phyloP scores from a whole-genome alignment of 2,888 invertebrate species.

The Drosophila antonietae region DNA sequence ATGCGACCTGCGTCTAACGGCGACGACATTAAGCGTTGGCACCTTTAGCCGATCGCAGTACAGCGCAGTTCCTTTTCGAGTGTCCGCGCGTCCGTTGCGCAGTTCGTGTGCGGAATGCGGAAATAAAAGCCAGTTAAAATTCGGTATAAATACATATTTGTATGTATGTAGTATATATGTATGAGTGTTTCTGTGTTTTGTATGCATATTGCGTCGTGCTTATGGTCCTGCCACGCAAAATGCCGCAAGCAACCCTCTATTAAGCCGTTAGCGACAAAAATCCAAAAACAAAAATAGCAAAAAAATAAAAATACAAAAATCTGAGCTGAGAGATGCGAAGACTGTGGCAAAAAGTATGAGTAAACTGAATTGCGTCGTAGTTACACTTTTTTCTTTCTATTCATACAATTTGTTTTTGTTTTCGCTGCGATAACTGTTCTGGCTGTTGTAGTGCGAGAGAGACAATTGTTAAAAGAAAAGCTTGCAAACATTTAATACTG shows the following conservation, averaged over 20 bases:
- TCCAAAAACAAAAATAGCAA: constrained; percentile 23
- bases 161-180: too few species aligned
- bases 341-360: constrained; percentile 65
- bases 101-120: constrained; percentile 18
- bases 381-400: constrained; percentile 51
- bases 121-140: constrained; percentile 32
- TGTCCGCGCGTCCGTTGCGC: constrained; percentile 24
- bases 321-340: constrained; percentile 29
- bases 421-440: constrained; percentile 47
- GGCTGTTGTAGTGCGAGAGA: constrained; percentile 43
- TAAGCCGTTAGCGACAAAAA: constrained; percentile 35
- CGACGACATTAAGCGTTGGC: constrained; percentile 80
- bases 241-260: constrained; percentile 48
- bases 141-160: constrained; percentile 14
- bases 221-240: constrained; percentile 44
- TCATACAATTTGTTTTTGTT: constrained; percentile 30
- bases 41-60: constrained; percentile 81
- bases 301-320: constrained; percentile 34
- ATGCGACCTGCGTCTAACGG: constrained; percentile 69
- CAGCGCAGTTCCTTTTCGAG: constrained; percentile 39
- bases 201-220: constrained; percentile 35
- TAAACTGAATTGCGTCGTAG: constrained; percentile 81
- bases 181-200: not conserved
- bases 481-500: constrained; percentile 32
- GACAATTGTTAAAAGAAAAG: constrained; percentile 52